A percentile compares a stretch with the other conserved stretches of the same genome.
These are phyloP conservation scores for Morinoia aosen DNA, from an alignment of 2,888 invertebrate genomes.

Conservation along the genomic window DNA sequence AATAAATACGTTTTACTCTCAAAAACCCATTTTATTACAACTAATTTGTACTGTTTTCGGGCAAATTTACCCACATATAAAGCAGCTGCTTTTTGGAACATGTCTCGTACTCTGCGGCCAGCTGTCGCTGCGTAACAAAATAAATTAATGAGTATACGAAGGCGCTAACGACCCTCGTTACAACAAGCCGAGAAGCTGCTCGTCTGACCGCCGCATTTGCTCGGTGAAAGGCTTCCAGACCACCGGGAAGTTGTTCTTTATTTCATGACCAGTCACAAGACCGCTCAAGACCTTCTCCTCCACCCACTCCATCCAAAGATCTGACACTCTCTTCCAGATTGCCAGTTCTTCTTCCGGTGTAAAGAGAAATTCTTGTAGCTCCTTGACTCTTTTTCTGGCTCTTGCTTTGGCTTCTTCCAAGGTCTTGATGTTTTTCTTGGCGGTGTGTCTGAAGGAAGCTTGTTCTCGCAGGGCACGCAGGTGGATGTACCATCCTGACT, in stretches of 20 bases:
- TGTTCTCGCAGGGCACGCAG: conserved; percentile 69
- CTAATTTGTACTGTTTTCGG: background rate
- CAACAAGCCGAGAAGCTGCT: background rate
- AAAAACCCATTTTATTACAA: background rate
- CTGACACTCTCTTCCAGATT: conserved; percentile 3
- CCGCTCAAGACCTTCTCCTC: background rate
- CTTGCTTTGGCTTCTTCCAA: conserved; percentile 46
- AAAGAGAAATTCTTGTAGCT: conserved; percentile 31
- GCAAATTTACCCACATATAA: background rate
- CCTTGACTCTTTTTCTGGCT: background rate
- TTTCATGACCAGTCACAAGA: background rate
- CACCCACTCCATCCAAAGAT: conserved; percentile 47
- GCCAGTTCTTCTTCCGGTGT: conserved; percentile 49
- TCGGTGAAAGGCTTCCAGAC: conserved; percentile 37
- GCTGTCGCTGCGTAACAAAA: background rate
- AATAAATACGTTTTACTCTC: background rate
- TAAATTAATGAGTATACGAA: background rate
- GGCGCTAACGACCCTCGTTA: background rate
- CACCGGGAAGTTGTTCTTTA: conserved; percentile 12
- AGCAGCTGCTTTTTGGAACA: background rate
- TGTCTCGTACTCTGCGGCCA: background rate
- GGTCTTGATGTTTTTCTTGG: conserved; percentile 34
- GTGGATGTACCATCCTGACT: conserved; percentile 72
- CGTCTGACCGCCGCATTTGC: background rate
- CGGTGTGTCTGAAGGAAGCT: conserved; percentile 46